These are phyloP conservation scores for Aquatica leii DNA, from an alignment of 2,888 invertebrate genomes.

Conservation along the genomic window DNA sequence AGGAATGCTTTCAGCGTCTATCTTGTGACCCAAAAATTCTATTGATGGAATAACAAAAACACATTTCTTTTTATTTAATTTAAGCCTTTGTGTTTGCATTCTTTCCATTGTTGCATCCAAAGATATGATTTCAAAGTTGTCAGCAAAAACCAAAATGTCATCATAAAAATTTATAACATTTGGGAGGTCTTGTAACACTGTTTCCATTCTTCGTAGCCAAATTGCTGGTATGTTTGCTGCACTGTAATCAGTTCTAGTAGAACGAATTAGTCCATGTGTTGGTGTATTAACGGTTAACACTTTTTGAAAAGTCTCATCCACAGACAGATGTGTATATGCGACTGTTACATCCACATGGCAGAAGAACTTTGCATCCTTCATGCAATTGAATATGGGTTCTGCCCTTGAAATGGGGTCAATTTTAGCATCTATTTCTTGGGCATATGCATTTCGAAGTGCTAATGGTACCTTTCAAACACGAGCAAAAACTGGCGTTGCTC, in stretches of 20 bases:
- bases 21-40: constrained; percentile 32
- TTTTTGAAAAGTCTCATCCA: not conserved
- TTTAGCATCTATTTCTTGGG: constrained; percentile 33
- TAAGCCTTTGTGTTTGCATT: too few relatives aligned
- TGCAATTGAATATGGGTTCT: constrained; percentile 16
- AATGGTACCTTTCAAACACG: constrained; percentile 23
- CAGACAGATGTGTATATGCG: constrained; percentile 26
- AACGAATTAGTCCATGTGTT: constrained; percentile 19
- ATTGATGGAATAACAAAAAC: not conserved
- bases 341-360: constrained; percentile 34
- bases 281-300: constrained; percentile 21
- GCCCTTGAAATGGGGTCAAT: constrained; percentile 24
- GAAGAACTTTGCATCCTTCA: constrained; percentile 24
- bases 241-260: not conserved
- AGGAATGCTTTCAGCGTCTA: constrained; percentile 22
- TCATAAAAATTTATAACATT: constrained; percentile 7
- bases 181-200: constrained; percentile 18
- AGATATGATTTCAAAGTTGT: too few relatives aligned
- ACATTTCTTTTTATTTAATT: too few relatives aligned
- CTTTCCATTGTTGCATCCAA: too few relatives aligned
- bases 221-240: constrained; percentile 24
- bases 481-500: too few relatives aligned
- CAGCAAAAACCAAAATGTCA: too few relatives aligned
- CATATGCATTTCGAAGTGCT: constrained; percentile 32
- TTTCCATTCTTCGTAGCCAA: constrained; percentile 25